Evolutionary conservation across 2,888 invertebrate genomes (phyloP), one percentile per base, ranked within the genome.

Genomic region (Clivina fossor): DNA sequence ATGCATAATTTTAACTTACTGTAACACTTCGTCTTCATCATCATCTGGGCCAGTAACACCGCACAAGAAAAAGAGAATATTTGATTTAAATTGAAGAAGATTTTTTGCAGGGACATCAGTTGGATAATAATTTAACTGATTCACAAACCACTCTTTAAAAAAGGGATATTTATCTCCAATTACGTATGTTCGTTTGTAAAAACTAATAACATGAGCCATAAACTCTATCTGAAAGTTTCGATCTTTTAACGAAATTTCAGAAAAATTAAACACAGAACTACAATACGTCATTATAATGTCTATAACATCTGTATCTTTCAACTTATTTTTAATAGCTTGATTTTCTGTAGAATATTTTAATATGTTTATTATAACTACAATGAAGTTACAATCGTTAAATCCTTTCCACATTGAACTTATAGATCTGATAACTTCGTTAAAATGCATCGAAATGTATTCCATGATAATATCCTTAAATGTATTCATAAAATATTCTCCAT

Each of bases 401-500:
- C 8, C 22, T 22, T 7, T 32, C 46, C 47, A 53, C 20, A 24
- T 53, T 26, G 9, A 7, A 40, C 43, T 47, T 13, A 53, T 19
- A 22, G 13, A n/a, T 16, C 54, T 47, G 32, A 66, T 24, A 59
- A 69, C 68, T 20, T 32, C 18, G 15, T 64, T 60, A 51, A 67
- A 66, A 46, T 68, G 60, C 24, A 59, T 49, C n/a, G 67, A 3
- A 2, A 71, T 53, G 40, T 56, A 56, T 9, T 64, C 61, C 2
- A 69, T 56, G 3, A 70, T 40, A 2, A 61, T 58, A 9, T 66
- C 63, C 46, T 64, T 64, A 57, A 71, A 72, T 18, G 58, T 64
- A 16, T 61, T 57, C 24, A 70, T 57, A 16, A 72, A 62, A 56
- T 67, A 72, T 9, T 60, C 48, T 4, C 71, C 71, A 50, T 66